Base-by-base conservation (phyloP, 37 sponge, comb jelly and placozoan genomes). In the Spongia lamella region DNA sequence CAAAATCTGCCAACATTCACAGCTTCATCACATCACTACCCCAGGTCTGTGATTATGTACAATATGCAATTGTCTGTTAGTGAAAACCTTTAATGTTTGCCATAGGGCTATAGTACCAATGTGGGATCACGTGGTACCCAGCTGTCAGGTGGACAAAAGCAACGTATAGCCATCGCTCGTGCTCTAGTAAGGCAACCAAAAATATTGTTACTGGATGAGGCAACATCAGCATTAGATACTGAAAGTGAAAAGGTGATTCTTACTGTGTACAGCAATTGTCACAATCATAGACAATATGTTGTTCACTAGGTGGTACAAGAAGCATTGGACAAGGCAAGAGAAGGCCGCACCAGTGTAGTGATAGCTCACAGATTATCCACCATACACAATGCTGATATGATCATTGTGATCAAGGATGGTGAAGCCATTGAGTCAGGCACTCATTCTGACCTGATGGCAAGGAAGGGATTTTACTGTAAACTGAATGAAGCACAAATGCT, bases 1-100 rank as follows among this genome's bases (percentile, higher is more conserved):
- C 96, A 68, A 92, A 66, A 25, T 38, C 85, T 55, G 96, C 96
- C 70, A 96, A 96, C 81, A 96, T 96, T 32, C 94, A 96, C 82
- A 76, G 70, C 80, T 96, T 92, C 67, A 89, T 96, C 17, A 58
- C 72, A 27, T 57, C 88, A n/a, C 87, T 92, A 59, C 96, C 96
- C 35, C 56, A 83, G 64, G 87, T 86, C n/a, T n/a, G n/a, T n/a
- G n/a, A n/a, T n/a, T n/a, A 5, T 32, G 73, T 64, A 33, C 3
- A 33, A 33, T 24, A 17, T 24, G 14, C n/a, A n/a, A n/a, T n/a
- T n/a, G n/a, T n/a, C n/a, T n/a, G n/a, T n/a, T n/a, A n/a, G n/a
- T n/a, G n/a, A n/a, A n/a, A n/a, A n/a, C n/a, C n/a, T n/a, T n/a
- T n/a, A n/a, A n/a, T n/a, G n/a, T n/a, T n/a, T 79, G 52, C 54